Evolutionary conservation across 2,797 vertebrate genomes (phyloP).

Genomic region (Mionectes olivaceus): DNA sequence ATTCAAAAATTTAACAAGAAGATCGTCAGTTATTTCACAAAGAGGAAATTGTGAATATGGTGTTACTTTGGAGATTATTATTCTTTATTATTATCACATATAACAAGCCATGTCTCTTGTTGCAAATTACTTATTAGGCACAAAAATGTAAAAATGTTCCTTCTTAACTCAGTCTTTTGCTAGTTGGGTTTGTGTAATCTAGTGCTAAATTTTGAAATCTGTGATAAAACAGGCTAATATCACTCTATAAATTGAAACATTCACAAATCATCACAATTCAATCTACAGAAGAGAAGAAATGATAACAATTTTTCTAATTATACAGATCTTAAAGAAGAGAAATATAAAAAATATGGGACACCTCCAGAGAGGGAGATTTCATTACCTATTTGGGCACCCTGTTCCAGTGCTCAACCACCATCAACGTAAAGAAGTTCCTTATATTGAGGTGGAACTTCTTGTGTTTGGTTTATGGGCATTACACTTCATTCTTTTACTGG

Average conservation of each 20-base stretch:
- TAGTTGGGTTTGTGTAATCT: conserved; percentile 1
- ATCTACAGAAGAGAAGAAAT: conserved; percentile 42
- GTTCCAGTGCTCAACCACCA: not conserved
- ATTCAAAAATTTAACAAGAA: not conserved
- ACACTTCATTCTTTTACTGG: not conserved
- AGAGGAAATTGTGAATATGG: not conserved
- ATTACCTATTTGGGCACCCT: not conserved
- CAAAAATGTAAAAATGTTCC: not conserved
- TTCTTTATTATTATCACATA: not conserved
- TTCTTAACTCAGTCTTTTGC: conserved; percentile 18
- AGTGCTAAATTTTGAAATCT: conserved; percentile 32
- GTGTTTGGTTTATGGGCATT: not conserved
- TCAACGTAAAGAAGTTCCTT: not conserved
- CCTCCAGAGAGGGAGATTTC: not conserved
- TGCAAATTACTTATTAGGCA: conserved; percentile 7
- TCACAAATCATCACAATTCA: conserved; percentile 28
- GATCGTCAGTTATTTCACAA: not conserved
- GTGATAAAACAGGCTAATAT: not conserved
- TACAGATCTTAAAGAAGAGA: conserved; percentile 8
- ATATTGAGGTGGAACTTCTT: not conserved
- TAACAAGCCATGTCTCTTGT: not conserved
- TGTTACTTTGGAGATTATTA: not conserved
- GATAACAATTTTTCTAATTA: conserved; percentile 37
- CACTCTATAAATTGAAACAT: conserved; percentile 41
- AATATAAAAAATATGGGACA: conserved; percentile 22